phyloP scores from a whole-genome alignment of 2,888 invertebrate species.

The Apotomis capreana region DNA sequence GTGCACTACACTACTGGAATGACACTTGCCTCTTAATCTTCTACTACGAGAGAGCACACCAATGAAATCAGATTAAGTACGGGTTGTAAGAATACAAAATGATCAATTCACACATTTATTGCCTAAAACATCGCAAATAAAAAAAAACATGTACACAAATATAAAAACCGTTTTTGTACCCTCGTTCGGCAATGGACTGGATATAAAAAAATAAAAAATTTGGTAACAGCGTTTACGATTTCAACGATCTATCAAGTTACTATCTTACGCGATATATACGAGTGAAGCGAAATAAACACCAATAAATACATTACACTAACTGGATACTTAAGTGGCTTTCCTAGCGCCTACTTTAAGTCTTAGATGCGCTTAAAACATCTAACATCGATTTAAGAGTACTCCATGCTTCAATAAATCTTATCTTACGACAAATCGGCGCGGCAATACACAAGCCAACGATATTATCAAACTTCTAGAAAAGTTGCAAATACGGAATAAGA shows the following conservation, averaged over 20 bases:
- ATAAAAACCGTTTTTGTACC: slow-evolving; percentile 42
- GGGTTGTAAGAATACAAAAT: slow-evolving; percentile 43
- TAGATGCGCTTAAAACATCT: slow-evolving; percentile 18
- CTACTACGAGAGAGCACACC: slow-evolving; percentile 58
- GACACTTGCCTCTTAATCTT: slow-evolving; percentile 46
- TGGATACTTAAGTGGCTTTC: slow-evolving; percentile 11
- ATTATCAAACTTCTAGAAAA: no score
- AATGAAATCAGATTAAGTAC: slow-evolving; percentile 65
- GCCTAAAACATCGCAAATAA: slow-evolving; percentile 48
- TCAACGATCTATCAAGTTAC: neutral
- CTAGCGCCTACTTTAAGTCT: slow-evolving; percentile 14
- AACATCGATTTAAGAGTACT: slow-evolving; percentile 18
- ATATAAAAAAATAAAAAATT: slow-evolving; percentile 21
- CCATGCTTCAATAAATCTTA: neutral
- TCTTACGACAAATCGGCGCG: neutral
- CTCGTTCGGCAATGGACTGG: slow-evolving; percentile 32
- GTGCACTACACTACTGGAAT: slow-evolving; percentile 55
- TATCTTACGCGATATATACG: neutral
- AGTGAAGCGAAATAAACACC: slow-evolving; percentile 24
- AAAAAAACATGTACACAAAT: slow-evolving; percentile 41
- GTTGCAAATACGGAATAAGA: no score
- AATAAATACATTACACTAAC: slow-evolving; percentile 36
- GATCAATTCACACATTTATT: slow-evolving; percentile 52
- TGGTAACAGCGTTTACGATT: slow-evolving; percentile 17
- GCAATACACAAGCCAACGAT: neutral